phyloP scores from a whole-genome alignment of 1,140 invertebrate genomes.

The Pollicipes pollicipes region DNA sequence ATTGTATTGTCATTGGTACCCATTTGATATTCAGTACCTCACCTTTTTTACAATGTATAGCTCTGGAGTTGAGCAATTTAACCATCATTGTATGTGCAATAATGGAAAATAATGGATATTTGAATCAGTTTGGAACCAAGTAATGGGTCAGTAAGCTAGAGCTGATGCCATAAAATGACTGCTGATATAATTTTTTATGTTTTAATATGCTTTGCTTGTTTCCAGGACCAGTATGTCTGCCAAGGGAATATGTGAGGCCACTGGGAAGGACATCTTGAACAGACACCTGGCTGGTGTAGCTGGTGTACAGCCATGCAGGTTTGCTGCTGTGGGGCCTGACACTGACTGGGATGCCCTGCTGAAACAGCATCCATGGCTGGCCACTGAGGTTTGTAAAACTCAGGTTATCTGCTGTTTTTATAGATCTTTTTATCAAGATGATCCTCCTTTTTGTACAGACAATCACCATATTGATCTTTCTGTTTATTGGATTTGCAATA shows the following conservation, averaged over 20 bases:
- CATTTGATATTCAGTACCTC: too few relatives aligned
- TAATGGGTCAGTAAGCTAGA: too few relatives aligned
- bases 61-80: too few relatives aligned
- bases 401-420: background rate
- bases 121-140: too few relatives aligned
- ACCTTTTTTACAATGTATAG: too few relatives aligned
- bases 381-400: slow-evolving; percentile 37
- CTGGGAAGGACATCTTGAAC: slow-evolving; percentile 86
- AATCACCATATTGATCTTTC: background rate
- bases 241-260: slow-evolving; percentile 90
- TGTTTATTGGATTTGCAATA: background rate
- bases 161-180: too few relatives aligned
- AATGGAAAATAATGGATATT: too few relatives aligned
- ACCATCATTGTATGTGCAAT: too few relatives aligned
- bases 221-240: slow-evolving; percentile 61
- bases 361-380: slow-evolving; percentile 68
- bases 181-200: background rate
- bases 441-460: background rate
- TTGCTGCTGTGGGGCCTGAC: slow-evolving; percentile 55
- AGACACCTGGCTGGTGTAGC: slow-evolving; percentile 54
- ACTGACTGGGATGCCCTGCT: slow-evolving; percentile 63
- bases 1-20: too few relatives aligned
- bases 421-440: background rate
- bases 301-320: slow-evolving; percentile 47
- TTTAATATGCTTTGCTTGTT: background rate